Base-by-base conservation (phyloP, 2,888 invertebrate genomes). In the Leptopilina drosophilae region DNA sequence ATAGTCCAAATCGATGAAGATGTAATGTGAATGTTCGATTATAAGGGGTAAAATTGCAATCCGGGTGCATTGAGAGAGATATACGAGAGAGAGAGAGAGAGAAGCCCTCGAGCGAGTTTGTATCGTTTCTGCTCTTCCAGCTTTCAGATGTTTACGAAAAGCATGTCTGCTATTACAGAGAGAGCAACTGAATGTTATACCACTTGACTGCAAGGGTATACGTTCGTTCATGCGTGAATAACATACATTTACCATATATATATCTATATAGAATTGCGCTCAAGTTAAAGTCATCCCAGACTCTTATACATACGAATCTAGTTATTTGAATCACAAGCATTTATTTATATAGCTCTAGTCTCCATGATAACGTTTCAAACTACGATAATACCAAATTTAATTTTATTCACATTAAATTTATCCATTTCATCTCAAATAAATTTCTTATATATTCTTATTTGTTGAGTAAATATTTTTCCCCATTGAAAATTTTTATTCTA, bases 211-310 rank as follows among this genome's bases (percentile, higher is more conserved):
- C 75, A 75, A 75, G 49, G 67, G 67, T 67, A 49, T 46, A 15
- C 20, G 67, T 80, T 77, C 79, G 77, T 59, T 65, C 78, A 81
- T 81, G 83, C 83, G 81, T 82, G 69, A 82, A 81, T 78, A 76
- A 81, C 80, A 81, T 77, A 76, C 64, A 66, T 42, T 62, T 66
- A 67, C 40, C 26, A 78, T 46, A 11, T 26, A 26, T 73, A 78
- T 78, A 83, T 80, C 82, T 40, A 65, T 42, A 14, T 5, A 64
- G 9, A 46, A 7, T 59, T 59, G n/a, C n/a, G n/a, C 59, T 20
- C 20, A 62, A 20, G 20, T 62, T 3, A 8, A 15, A 59, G 33
- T 33, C 33, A 33, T 33, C 3, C 33, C 33, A 33, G 33, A 33
- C 33, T 33, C 33, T 2, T 33, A 59, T 59, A 33, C 14, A 9